Evolutionary conservation across 2,113 vertebrate genomes (phyloP).

Genomic region (Seriola dumerili): DNA sequence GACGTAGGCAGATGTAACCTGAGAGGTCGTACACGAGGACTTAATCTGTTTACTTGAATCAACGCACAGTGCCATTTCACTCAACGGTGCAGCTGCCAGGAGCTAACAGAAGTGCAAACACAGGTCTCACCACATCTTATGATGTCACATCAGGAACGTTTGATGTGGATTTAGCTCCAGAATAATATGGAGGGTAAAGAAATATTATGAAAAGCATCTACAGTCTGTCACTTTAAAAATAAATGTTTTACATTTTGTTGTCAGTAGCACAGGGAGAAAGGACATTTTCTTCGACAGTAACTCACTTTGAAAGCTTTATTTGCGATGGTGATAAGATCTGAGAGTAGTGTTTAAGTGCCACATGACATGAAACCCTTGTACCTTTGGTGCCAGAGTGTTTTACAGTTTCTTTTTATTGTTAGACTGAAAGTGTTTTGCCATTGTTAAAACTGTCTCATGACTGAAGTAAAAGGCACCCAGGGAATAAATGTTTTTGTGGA

Average conservation of each 20-base stretch:
- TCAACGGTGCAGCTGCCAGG: background rate
- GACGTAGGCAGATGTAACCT: constrained; percentile 50
- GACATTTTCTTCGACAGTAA: background rate
- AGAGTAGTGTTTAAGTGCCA: background rate
- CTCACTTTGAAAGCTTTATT: background rate
- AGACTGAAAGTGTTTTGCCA: background rate
- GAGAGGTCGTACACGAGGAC: constrained; percentile 45
- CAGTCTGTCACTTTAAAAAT: background rate
- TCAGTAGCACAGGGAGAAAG: background rate
- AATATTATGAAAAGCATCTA: constrained; percentile 6
- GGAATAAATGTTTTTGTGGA: background rate
- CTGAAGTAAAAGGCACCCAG: background rate
- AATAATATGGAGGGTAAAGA: background rate
- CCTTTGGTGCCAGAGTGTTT: background rate
- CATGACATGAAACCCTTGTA: background rate
- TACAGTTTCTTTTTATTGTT: background rate
- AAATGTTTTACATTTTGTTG: background rate
- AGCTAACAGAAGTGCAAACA: constrained; percentile 2
- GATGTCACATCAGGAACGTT: background rate
- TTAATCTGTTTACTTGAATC: constrained; percentile 53
- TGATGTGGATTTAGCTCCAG: background rate
- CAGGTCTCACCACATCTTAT: background rate
- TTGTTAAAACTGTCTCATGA: background rate
- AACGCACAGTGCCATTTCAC: constrained; percentile 36
- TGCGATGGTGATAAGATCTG: background rate